Evolutionary conservation across 2,113 vertebrate genomes (phyloP), one percentile per base, ranked within the genome.

Genomic region (Azemiops feae): DNA sequence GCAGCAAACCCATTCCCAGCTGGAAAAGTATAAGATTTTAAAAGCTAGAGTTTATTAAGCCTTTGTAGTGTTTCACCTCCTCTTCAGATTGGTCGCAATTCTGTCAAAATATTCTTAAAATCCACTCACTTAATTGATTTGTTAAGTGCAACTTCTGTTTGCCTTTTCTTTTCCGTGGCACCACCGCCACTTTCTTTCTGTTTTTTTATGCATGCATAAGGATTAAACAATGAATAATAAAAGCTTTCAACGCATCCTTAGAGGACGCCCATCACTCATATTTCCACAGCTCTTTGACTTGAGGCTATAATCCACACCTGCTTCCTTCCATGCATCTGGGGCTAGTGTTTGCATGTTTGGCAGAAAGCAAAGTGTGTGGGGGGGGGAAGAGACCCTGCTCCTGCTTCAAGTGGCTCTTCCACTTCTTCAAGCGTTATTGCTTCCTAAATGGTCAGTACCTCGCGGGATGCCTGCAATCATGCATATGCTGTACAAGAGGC

Each of bases 311-410:
- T 43, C 74, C 69, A 11, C 18, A 34, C 94, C 45, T 30, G 34
- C 85, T 92, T 60, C 91, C 43, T 90, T 39, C 20, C 23, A 87
- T 94, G 91, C 30, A 91, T 89, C 90, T 47, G 88, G 89, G 86
- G 69, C 53, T 91, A 93, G 25, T 85, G 91, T 57, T 57, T 93
- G 74, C 85, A n/a, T 92, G 94, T 88, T 69, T 85, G 94, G 89
- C 55, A 18, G 22, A 0, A 11, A 91, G 39, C 90, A 93, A 94
- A 94, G 92, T 90, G 92, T 45, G 45, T 5, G 87, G 25, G 6
- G 57, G 8, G 23, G 2, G 55, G 1, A 16, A 39, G 34, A 81
- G 16, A 39, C 20, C 69, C 16, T 81, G 69, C 88, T 93, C 87
- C 3, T 58, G 94, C 93, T 54, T 50, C 85, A 53, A 85, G 95